These are phyloP conservation scores for Fratercula arctica DNA, from an alignment of 2,797 vertebrate species.

Conservation along the genomic window DNA sequence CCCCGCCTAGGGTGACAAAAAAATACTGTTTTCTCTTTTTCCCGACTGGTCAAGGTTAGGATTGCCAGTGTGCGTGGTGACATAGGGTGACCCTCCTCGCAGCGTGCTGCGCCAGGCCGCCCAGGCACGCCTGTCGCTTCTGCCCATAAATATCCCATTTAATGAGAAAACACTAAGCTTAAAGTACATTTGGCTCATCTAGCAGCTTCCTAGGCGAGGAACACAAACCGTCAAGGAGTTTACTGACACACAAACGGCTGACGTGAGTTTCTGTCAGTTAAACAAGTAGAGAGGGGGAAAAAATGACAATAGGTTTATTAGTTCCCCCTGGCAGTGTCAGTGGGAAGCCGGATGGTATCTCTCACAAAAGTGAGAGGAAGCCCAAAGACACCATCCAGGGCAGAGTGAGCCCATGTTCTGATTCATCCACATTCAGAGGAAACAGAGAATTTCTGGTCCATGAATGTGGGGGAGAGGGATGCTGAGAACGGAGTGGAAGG, in stretches of 20 bases:
- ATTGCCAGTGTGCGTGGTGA: background rate
- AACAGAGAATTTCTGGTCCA: background rate
- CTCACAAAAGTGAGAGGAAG: background rate
- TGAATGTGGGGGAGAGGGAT: background rate
- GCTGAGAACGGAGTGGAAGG: background rate
- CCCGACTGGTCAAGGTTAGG: background rate
- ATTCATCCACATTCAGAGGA: background rate
- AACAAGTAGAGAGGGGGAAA: background rate
- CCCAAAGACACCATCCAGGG: background rate
- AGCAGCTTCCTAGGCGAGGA: background rate
- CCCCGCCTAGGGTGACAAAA: background rate
- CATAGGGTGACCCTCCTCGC: accelerated
- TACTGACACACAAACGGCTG: accelerated
- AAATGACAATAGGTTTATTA: background rate
- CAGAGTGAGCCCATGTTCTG: background rate
- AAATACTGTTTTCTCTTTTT: background rate
- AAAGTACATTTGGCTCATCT: background rate
- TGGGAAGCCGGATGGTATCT: background rate
- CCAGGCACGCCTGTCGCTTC: background rate
- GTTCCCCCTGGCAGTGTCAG: background rate
- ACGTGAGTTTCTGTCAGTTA: background rate
- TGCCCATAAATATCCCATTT: background rate
- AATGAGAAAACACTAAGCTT: background rate
- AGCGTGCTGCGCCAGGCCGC: background rate
- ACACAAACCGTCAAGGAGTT: accelerated